phyloP scores from a whole-genome alignment of 2,888 invertebrate species.

The Andrena chrysosceles region DNA sequence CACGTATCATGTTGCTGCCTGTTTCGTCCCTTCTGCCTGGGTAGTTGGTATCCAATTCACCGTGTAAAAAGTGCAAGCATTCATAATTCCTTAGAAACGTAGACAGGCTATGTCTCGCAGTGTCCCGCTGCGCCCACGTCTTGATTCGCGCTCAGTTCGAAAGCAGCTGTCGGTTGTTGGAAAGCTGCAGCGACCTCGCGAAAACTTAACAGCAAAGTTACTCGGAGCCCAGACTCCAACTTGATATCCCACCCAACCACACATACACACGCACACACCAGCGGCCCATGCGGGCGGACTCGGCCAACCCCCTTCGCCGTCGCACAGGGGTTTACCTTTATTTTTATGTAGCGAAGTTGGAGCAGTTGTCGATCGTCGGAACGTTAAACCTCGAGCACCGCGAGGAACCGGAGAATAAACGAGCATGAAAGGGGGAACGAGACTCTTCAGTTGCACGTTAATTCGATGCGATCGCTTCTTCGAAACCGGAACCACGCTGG shows the following conservation, averaged over 20 bases:
- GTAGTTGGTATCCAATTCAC: no score
- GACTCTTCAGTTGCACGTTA: conserved; percentile 28
- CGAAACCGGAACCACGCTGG: not conserved
- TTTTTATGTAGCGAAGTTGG: conserved; percentile 71
- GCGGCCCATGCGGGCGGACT: conserved; percentile 61
- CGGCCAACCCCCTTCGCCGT: conserved; percentile 6
- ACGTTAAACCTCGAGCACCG: conserved; percentile 50
- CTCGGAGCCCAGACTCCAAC: conserved; percentile 64
- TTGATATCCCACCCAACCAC: conserved; percentile 52
- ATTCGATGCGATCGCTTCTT: conserved; percentile 24
- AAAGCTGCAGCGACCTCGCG: conserved; percentile 45
- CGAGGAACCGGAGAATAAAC: not conserved
- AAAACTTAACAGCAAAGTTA: conserved; percentile 69
- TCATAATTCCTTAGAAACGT: no score
- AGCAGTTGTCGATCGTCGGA: conserved; percentile 32
- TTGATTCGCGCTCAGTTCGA: conserved; percentile 35
- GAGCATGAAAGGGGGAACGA: not conserved
- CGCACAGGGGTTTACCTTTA: conserved; percentile 67
- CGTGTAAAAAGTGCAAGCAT: no score
- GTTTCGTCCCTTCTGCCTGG: not conserved
- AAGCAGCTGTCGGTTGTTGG: conserved; percentile 57
- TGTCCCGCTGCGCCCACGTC: conserved; percentile 7
- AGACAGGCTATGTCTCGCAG: not conserved
- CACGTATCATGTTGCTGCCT: not conserved
- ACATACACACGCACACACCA: not conserved